phyloP scores from a whole-genome alignment of 2,113 vertebrate genomes.

The Thermophis baileyi region DNA sequence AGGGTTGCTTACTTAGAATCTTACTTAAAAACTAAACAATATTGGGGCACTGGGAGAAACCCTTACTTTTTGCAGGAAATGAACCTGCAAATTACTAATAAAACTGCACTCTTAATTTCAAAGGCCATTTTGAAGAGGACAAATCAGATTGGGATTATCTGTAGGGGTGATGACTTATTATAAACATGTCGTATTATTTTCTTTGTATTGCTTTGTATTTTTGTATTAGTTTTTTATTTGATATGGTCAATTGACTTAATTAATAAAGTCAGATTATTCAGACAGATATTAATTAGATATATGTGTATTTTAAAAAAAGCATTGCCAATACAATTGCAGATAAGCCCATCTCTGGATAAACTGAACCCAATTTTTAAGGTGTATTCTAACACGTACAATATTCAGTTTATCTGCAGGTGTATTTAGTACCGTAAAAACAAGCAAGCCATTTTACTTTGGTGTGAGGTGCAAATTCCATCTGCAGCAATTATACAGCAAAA shows the following conservation, averaged over 20 bases:
- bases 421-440: background rate
- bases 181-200: background rate
- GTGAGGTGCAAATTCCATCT: background rate
- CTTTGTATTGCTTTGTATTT: no score
- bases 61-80: no score
- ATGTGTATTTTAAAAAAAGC: background rate
- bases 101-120: no score
- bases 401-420: background rate
- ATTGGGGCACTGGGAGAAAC: no score
- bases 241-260: background rate
- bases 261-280: background rate
- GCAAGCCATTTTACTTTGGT: background rate
- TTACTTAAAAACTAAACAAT: no score
- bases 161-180: background rate
- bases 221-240: background rate
- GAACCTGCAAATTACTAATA: no score
- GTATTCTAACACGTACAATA: background rate
- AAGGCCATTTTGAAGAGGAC: no score
- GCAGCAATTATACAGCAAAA: background rate
- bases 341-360: background rate
- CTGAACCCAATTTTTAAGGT: background rate
- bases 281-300: background rate
- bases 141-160: no score
- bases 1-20: no score
- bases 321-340: background rate